Conservation (phyloP, 2,797 vertebrate genomes). For the Caiman crocodilus region DNA sequence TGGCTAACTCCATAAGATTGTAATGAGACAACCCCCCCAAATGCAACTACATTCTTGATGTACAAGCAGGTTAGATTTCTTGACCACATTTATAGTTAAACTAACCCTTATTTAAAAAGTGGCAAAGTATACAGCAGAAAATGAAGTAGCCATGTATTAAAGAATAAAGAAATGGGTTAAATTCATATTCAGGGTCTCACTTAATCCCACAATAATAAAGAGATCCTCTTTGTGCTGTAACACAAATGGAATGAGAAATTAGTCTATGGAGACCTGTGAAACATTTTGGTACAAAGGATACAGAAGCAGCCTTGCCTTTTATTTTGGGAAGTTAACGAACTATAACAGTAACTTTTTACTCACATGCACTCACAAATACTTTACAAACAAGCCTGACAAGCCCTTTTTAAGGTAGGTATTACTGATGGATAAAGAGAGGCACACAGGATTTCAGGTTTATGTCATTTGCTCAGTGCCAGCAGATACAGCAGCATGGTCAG, state of each 20-base stretch:
- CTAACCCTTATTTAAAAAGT: constrained; percentile 33
- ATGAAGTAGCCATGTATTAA: constrained; percentile 25
- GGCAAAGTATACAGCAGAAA: background rate
- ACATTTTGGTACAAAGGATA: background rate
- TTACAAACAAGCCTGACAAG: constrained; percentile 50
- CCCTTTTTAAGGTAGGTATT: constrained; percentile 24
- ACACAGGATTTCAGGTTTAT: background rate
- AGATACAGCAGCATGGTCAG: background rate
- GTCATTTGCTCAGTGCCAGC: background rate
- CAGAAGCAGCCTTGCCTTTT: constrained; percentile 2
- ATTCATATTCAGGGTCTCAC: background rate
- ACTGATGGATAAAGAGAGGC: constrained; percentile 36
- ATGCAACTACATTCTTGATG: constrained; percentile 34
- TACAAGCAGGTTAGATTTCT: constrained; percentile 42
- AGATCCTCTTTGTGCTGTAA: background rate
- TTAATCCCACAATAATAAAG: background rate
- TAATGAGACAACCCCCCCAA: constrained; percentile 40
- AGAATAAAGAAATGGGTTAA: constrained; percentile 11
- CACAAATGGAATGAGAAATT: background rate
- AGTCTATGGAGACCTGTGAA: constrained; percentile 8
- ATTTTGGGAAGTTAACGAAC: constrained; percentile 5
- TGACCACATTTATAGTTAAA: constrained; percentile 44
- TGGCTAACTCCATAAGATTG: background rate
- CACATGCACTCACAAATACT: constrained; percentile 31
- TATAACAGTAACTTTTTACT: constrained; percentile 37